Base-by-base conservation (phyloP, 2,113 vertebrate genomes). In the Actenoides hombroni region DNA sequence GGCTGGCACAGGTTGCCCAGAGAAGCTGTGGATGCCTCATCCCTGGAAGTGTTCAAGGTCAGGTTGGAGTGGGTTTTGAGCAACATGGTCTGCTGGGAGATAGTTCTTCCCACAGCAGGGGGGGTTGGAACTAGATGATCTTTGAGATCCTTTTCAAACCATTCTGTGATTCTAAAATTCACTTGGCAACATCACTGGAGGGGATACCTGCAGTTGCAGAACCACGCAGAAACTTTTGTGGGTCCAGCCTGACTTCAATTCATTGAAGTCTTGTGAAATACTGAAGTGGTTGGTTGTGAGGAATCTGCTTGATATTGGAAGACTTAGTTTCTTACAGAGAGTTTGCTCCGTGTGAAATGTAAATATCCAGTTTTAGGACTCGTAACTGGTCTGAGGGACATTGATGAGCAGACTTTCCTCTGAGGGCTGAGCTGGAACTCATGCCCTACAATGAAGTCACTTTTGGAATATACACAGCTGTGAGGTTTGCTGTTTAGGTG, bases 241-340 rank as follows among this genome's bases (percentile, higher is more conserved):
- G 10, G 29, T 56, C 5, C 21, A 9, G 16, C 20, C 51, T 56
- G 49, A 14, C 1, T 51, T 1, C 18, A 60, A 8, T 10, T 68
- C 31, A 5, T 68, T 11, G 25, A 13, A 54, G 3, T 37, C 19
- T 29, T 21, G 15, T 46, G 65, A 39, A n/a, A 33, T 33, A 19
- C 13, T 20, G 29, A 40, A 48, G 26, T 29, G 1, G 3, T 80
- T 0, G 1, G 1, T 61, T 46, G 11, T 0, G 3, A 71, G 40
- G 65, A 33, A 21, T 3, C 15, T 70, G 4, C 35, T 15, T 63
- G 48, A 2, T 59, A 24, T 11, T 37, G 5, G 16, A 77, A 49
- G 31, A 17, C 29, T 51, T 42, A 26, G 29, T 17, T 35, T 59
- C n/a, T 23, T 69, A 1, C 18, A n/a, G 19, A 24, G 19, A 20